Base-by-base conservation (phyloP, 2,113 vertebrate genomes). In the Eonycteris spelaea region DNA sequence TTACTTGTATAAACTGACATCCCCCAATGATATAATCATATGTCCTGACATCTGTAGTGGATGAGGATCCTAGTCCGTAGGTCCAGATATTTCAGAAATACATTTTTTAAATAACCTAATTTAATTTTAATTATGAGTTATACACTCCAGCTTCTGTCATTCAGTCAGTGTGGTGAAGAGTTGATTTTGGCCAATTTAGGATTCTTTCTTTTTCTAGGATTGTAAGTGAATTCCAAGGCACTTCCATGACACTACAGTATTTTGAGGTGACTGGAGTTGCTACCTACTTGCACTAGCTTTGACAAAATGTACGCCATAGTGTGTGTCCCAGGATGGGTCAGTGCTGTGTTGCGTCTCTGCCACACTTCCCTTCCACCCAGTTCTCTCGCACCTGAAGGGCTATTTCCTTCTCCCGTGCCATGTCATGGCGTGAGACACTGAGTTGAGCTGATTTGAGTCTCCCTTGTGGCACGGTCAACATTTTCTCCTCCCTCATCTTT, bases 261-360 rank as follows among this genome's bases (percentile, higher is more conserved):
- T 68, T 59, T 57, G 18, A 9, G 21, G 12, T 14, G 26, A 22
- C 48, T 73, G 18, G 33, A 38, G 12, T 30, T 22, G 12, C 35
- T 78, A 7, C 28, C 65, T 33, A 33, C 3, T 13, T 6, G 1
- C 1, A 7, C 2, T 8, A 26, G 19, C 1, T 8, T 85, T 85
- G 30, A 30, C 57, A 45, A 67, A 35, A 67, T 9, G 10, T 11
- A 14, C 45, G 5, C 28, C 2, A 57, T 6, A 1, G 1, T 11
- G 0, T 53, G 33, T 10, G 12, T 19, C 21, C 30, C 12, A 26
- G 0, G 1, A 5, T 63, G n/a, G 55, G 10, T 11, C 13, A 4
- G 24, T 43, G 75, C 33, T 22, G 51, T 51, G 51, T 51, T 51
- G 51, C 0, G 51, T 51, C 51, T 51, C 51, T 51, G 51, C 24